Evolutionary conservation across 2,113 vertebrate species (phyloP), one percentile per base, ranked within the genome.

Genomic region (Gavialis gangeticus): DNA sequence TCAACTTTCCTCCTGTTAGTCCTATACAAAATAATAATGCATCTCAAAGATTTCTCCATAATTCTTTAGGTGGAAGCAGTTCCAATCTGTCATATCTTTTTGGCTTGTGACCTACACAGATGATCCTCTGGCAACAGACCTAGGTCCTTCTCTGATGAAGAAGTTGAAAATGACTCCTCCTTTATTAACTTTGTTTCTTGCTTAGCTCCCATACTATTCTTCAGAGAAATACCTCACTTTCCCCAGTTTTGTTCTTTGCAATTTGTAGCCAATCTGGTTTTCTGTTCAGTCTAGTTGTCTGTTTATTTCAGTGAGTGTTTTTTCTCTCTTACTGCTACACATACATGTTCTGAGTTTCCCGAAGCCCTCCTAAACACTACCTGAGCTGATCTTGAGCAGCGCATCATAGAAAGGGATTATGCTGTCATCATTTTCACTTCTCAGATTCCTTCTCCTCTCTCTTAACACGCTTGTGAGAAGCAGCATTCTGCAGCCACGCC

Each of bases 341-440:
- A 6, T 16, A 30, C 73, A 57, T 37, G 79, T 89, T 46, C 77
- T 58, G 64, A 93, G 87, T 60, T 90, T 94, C 83, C 90, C 69
- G 30, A 77, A 93, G 79, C 83, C 30, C 22, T 34, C n/a, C 93
- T 85, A 83, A 95, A 87, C 62, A 71, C 87, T 90, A 95, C 87
- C 84, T 96, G 94, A 90, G 86, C 75, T 56, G n/a, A 85, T 95
- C 79, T 56, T 79, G 30, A 93, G 84, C 94, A 89, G 91, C 94
- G 94, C 69, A 91, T 30, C 79, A 25, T 84, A 55, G 85, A 67
- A 34, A 66, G 37, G 71, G 34, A 84, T 91, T 67, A 15, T n/a
- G 75, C 34, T n/a, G 91, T 87, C 28, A 4, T 21, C 77, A 58
- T 89, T 87, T 84, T 57, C 76, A 89, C 88, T 93, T 88, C 92